Evolutionary conservation across 35 echinoderm and acorn worm species (phyloP).

Genomic region (Ophiothrix spiculata): DNA sequence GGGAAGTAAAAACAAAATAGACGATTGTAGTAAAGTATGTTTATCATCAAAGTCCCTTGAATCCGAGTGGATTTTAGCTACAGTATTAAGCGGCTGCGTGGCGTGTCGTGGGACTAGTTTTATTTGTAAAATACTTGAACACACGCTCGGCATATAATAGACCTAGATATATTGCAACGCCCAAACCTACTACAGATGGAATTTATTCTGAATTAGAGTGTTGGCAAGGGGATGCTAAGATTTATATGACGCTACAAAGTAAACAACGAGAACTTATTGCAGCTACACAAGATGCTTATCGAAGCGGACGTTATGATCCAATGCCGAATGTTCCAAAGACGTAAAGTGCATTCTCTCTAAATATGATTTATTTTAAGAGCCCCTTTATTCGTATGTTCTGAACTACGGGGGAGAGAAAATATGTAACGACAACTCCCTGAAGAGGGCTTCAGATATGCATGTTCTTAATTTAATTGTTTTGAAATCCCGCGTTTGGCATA

Average conservation of each 20-base stretch:
- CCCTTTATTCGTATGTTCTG: too few species aligned
- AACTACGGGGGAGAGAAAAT: too few species aligned
- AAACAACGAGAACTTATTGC: not conserved
- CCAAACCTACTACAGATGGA: not conserved
- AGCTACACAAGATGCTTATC: not conserved
- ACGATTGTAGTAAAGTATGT: too few species aligned
- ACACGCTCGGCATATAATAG: not conserved
- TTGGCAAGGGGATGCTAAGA: not conserved
- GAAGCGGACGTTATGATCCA: not conserved
- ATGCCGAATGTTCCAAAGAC: not conserved
- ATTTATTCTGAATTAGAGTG: not conserved
- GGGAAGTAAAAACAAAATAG: too few species aligned
- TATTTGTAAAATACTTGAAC: constrained; percentile 13
- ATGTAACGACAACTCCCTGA: too few species aligned
- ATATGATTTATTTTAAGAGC: not conserved
- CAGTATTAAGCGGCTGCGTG: not conserved
- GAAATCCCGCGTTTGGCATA: too few species aligned
- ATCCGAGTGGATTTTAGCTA: too few species aligned
- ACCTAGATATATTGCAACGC: not conserved
- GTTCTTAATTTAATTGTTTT: too few species aligned
- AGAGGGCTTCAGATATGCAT: too few species aligned
- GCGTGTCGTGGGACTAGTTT: not conserved
- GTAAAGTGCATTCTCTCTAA: not conserved
- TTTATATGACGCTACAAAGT: not conserved
- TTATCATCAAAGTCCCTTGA: too few species aligned